Conservation (phyloP, 2,113 vertebrate species). For the Sander vitreus region DNA sequence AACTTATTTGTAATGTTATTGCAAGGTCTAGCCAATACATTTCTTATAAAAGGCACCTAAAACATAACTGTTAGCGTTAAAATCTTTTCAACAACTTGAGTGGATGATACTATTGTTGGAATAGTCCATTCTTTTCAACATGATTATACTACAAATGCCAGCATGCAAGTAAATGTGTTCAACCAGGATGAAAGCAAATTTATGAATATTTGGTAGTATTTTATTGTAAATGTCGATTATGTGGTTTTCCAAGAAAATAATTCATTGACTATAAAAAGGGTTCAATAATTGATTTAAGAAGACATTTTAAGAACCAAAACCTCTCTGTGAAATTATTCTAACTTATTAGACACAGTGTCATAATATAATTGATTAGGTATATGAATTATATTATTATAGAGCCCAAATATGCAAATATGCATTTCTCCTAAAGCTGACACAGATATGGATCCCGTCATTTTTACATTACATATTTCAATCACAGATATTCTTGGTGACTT, state of each 20-base stretch:
- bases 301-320: not conserved
- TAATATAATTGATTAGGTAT: not conserved
- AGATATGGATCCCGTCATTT: not conserved
- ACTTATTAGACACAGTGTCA: not conserved
- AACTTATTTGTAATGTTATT: not conserved
- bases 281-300: not conserved
- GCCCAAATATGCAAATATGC: too few relatives aligned
- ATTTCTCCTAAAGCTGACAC: too few relatives aligned
- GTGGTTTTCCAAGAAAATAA: not conserved
- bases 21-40: not conserved
- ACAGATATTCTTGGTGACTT: not conserved
- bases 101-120: not conserved
- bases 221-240: not conserved
- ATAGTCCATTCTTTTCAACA: not conserved
- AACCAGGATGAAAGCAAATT: not conserved
- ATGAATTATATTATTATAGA: not conserved
- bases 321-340: not conserved
- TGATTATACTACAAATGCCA: not conserved
- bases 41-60: not conserved
- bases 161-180: not conserved
- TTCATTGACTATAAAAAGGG: not conserved
- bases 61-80: not conserved
- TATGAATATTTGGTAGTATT: not conserved
- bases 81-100: not conserved
- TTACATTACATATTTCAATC: not conserved